Base-by-base conservation (phyloP, 2,888 invertebrate genomes). In the Parascotia fuliginaria region DNA sequence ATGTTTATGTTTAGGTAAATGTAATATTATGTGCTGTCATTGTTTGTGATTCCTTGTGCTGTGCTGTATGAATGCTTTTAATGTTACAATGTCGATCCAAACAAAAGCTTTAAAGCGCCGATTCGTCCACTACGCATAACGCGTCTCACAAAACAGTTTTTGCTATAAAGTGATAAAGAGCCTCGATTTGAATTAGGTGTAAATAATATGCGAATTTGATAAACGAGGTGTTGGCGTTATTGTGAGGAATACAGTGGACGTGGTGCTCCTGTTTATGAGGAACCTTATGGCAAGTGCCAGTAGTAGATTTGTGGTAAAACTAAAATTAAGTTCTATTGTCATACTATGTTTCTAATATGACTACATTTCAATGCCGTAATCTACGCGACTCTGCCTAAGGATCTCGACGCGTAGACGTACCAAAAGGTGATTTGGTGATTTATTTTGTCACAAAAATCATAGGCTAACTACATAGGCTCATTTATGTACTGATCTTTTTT, bases 31-130 rank as follows among this genome's bases (percentile, higher is more conserved):
- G n/a, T n/a, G 34, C 22, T 24, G 34, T 32, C 43, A 33, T 32
- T 54, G 41, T 53, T 48, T 51, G 51, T 56, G 43, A 57, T 53
- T 41, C 42, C 27, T 44, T 34, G 54, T 56, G 57, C 38, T 64
- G 58, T 58, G 57, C 49, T 59, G 53, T 55, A 53, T 46, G 55
- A 64, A 69, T 51, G 67, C 60, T 65, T 63, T 37, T 59, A 45
- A 57, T 46, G 56, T 51, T 43, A 36, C 40, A 15, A 42, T 48
- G 29, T 61, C 45, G 49, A 73, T 58, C 55, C 58, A 63, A 68
- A 69, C 56, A 53, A 65, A 50, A 73, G 75, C 75, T 75, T 76
- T 77, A 76, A 74, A 44, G 42, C 41, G 31, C 36, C 42, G 28
- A 15, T 40, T 49, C 42, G 53, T 57, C 47, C 47, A 50, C 49